Evolutionary conservation across 2,888 invertebrate species (phyloP).

Genomic region (Metopia argyrocephala): DNA sequence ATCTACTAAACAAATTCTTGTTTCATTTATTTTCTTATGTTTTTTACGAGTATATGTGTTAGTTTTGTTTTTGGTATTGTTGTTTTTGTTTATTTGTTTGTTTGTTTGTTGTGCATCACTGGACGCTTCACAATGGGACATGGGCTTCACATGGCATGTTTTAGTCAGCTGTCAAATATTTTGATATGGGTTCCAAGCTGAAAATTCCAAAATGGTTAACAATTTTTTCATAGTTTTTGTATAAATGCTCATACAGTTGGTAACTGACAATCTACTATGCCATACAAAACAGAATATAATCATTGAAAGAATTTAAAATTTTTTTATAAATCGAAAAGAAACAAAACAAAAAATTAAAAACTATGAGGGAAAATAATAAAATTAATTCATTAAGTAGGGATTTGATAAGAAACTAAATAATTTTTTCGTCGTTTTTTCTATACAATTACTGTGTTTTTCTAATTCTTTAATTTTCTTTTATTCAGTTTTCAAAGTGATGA

Average conservation of each 20-base stretch:
- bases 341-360: not conserved
- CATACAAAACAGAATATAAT: not conserved
- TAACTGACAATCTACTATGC: constrained; percentile 34
- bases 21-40: not conserved
- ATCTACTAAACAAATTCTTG: too few relatives aligned
- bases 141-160: constrained; percentile 76
- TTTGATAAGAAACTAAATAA: constrained; percentile 46
- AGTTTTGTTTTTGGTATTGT: not conserved
- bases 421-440: constrained; percentile 20
- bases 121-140: constrained; percentile 66
- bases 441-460: constrained; percentile 32
- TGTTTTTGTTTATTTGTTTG: constrained; percentile 23
- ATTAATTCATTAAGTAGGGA: constrained; percentile 43
- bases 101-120: constrained; percentile 54
- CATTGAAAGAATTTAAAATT: constrained; percentile 5
- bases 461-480: not conserved
- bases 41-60: not conserved
- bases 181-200: constrained; percentile 78
- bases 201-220: constrained; percentile 63
- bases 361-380: constrained; percentile 1
- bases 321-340: not conserved
- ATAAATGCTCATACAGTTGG: constrained; percentile 20
- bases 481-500: constrained; percentile 9
- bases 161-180: constrained; percentile 79
- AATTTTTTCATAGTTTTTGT: constrained; percentile 21